phyloP scores from a whole-genome alignment of 2,113 vertebrate genomes.

The Barnardius zonarius region DNA sequence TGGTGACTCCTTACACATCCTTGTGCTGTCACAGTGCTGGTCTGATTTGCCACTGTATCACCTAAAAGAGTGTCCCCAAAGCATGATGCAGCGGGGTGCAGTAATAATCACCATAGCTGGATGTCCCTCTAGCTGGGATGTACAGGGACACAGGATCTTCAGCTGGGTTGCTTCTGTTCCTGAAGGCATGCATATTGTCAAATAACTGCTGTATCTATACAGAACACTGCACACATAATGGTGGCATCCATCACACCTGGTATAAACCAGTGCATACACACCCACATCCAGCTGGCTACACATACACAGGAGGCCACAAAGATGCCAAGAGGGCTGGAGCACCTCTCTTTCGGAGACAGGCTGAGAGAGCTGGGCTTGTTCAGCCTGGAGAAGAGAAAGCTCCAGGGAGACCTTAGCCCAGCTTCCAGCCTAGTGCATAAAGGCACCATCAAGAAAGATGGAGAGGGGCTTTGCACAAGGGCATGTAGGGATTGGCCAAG shows the following conservation, averaged over 20 bases:
- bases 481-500: background rate
- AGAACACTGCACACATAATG: rapidly evolving
- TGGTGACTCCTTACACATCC: background rate
- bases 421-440: background rate
- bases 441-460: background rate
- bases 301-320: background rate
- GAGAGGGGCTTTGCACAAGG: background rate
- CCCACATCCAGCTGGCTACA: background rate
- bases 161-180: background rate
- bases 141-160: background rate
- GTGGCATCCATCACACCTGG: background rate
- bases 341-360: background rate
- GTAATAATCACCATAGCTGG: rapidly evolving
- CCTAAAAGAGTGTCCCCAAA: background rate
- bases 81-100: rapidly evolving
- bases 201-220: background rate
- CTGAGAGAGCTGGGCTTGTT: background rate
- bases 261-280: background rate
- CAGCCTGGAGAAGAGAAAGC: background rate
- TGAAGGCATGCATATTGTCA: background rate
- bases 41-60: background rate
- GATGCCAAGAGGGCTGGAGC: background rate
- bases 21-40: background rate
- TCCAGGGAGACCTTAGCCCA: background rate
- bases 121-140: background rate